phyloP scores from a whole-genome alignment of 2,797 vertebrate genomes.

The Melanogrammus aeglefinus region DNA sequence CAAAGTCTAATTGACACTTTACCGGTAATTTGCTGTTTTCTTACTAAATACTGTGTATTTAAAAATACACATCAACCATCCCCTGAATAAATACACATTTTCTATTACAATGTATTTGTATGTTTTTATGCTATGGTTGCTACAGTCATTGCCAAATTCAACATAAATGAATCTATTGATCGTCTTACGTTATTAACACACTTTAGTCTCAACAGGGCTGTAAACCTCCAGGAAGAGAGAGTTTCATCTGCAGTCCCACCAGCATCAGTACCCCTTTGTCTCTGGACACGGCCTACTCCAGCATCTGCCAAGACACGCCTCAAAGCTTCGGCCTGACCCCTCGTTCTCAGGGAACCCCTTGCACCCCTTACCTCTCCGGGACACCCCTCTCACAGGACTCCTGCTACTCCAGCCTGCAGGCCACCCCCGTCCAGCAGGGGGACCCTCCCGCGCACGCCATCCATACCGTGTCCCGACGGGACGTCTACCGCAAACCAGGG shows the following conservation, averaged over 20 bases:
- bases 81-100: neutral
- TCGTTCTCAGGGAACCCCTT: constrained; percentile 86
- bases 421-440: constrained; percentile 71
- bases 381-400: constrained; percentile 91
- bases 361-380: constrained; percentile 80
- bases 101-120: neutral
- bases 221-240: constrained; percentile 64
- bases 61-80: too few relatives aligned
- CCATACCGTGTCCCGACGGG: constrained; percentile 50
- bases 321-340: constrained; percentile 90
- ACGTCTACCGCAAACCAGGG: constrained; percentile 79
- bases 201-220: constrained; percentile 61
- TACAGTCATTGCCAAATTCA: too few relatives aligned
- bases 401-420: constrained; percentile 84
- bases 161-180: neutral
- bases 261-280: constrained; percentile 89
- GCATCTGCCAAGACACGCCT: constrained; percentile 92
- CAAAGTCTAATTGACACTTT: constrained; percentile 72
- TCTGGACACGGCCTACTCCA: constrained; percentile 97
- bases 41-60: neutral
- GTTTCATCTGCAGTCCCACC: constrained; percentile 75
- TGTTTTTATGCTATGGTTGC: too few relatives aligned
- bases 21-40: constrained; percentile 71
- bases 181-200: neutral
- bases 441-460: constrained; percentile 51